Evolutionary conservation across 2,888 invertebrate genomes (phyloP), one percentile per base, ranked within the genome.

Genomic region (Melanargia galathea): DNA sequence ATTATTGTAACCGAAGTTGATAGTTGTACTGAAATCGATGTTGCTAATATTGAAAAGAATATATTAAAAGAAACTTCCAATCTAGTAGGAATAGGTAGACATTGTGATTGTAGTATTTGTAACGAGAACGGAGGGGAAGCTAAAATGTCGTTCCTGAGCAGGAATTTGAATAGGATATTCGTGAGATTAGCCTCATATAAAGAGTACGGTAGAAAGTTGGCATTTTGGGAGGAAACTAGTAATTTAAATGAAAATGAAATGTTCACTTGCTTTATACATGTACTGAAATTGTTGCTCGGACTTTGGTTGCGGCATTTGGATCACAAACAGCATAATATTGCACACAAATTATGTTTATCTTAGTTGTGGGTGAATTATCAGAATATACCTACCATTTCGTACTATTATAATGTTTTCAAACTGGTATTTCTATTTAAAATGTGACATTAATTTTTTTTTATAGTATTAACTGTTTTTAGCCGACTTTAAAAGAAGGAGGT

Each of bases 221-320:
- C 76, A 16, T 84, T 75, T 74, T 83, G 81, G 81, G 88, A 89
- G 67, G 86, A 86, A 63, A 86, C 85, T 75, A 87, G 84, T 71
- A 86, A 84, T 74, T 66, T 79, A 60, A 81, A 78, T 45, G 84
- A 86, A 18, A 78, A 75, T 48, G 90, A 89, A 77, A 89, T 89
- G 87, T 86, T 81, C 68, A 81, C 71, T 62, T 87, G 88, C 75
- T 66, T 90, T 65, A 79, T 87, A 75, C 81, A 88, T 70, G 78
- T 87, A 61, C 68, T 92, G 66, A 90, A 90, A 74, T 77, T 91
- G 73, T 75, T 92, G 76, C 73, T 92, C 67, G 91, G 90, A 63
- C 78, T 92, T 66, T 92, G 91, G 91, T 80, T 92, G 70, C 81
- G 92, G 72, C 90, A 90, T 81, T 79, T 84, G 67, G 89, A 89